Conservation (phyloP, 30 jellyfish, hydroid and myxozoan genomes). For the Haliclystus octoradiatus region DNA sequence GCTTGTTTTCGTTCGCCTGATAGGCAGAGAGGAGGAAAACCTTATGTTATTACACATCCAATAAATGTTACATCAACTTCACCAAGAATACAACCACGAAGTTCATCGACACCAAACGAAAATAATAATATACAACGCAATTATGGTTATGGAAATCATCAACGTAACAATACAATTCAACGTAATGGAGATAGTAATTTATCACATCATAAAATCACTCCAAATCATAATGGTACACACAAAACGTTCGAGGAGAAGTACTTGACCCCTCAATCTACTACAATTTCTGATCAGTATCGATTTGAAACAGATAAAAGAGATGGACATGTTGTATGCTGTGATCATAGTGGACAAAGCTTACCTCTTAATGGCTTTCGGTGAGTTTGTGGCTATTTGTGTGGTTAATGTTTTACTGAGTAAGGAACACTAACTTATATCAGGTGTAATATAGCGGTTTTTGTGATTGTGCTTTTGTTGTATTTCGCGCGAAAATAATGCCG, state of each 20-base stretch:
- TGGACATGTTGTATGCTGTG: background rate
- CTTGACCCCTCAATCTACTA: background rate
- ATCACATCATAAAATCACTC: background rate
- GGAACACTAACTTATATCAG: no score
- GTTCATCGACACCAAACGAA: background rate
- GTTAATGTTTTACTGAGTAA: no score
- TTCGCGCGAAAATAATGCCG: no score
- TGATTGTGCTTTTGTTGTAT: no score
- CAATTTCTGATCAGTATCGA: background rate
- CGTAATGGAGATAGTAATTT: background rate
- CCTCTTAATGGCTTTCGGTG: background rate
- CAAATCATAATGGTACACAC: background rate
- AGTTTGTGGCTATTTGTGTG: background rate
- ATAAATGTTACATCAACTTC: background rate
- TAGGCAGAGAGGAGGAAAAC: background rate
- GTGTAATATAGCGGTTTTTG: no score
- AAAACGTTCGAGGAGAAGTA: background rate
- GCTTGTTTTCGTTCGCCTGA: constrained; percentile 2
- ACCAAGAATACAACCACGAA: background rate
- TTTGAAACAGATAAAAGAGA: background rate
- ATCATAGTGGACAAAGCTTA: background rate
- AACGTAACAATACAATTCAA: background rate
- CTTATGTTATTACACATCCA: background rate
- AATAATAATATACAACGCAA: no score
- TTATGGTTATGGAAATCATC: no score